phyloP scores from a whole-genome alignment of 2,797 vertebrate species.

The Gambusia yucatana region DNA sequence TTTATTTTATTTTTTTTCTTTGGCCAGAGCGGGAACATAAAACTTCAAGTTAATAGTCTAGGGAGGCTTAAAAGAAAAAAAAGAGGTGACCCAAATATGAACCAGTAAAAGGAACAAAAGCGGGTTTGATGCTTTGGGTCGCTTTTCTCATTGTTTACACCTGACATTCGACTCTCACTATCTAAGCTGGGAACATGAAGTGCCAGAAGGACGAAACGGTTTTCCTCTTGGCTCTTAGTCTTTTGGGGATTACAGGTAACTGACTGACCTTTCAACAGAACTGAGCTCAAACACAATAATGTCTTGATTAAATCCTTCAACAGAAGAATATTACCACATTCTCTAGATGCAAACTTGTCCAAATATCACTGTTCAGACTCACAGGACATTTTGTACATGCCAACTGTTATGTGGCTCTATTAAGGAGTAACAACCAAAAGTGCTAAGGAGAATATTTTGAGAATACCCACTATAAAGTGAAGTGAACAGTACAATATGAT shows the following conservation, averaged over 20 bases:
- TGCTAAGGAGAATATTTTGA: not conserved
- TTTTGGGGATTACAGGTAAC: constrained; percentile 45
- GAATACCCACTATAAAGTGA: not conserved
- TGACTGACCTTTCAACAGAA: constrained; percentile 49
- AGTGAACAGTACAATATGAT: not conserved
- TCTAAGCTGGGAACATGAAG: constrained; percentile 55
- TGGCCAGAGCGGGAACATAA: constrained; percentile 9
- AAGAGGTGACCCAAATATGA: constrained; percentile 33
- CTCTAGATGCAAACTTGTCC: not conserved
- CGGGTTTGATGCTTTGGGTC: constrained; percentile 42
- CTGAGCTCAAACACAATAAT: constrained; percentile 21
- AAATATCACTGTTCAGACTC: not conserved
- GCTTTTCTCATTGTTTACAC: constrained; percentile 59
- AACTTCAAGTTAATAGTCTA: constrained; percentile 18
- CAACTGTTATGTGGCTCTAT: not conserved
- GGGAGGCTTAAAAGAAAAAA: not conserved
- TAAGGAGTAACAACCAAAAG: not conserved
- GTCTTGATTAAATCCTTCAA: constrained; percentile 3
- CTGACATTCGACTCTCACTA: constrained; percentile 72
- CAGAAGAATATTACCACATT: not conserved
- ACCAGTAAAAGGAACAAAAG: constrained; percentile 43
- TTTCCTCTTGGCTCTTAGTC: constrained; percentile 26
- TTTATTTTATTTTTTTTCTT: not conserved
- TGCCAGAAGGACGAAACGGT: constrained; percentile 46
- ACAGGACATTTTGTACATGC: not conserved